These are phyloP conservation scores for Delichon dasypus DNA, from an alignment of 2,797 vertebrate genomes.

Conservation along the genomic window DNA sequence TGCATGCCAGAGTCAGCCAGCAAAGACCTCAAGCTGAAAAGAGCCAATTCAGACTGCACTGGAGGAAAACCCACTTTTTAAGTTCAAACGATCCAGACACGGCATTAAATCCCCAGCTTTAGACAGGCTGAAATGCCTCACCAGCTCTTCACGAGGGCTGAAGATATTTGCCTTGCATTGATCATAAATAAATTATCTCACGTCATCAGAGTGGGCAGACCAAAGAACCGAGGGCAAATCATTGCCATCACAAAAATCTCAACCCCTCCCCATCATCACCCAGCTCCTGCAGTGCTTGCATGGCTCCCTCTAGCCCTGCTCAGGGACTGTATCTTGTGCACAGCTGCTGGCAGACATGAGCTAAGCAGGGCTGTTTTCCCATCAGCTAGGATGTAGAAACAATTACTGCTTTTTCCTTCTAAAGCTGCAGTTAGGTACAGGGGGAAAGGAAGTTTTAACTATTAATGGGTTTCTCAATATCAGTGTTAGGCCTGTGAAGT, in stretches of 20 bases:
- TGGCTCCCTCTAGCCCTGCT: neutral
- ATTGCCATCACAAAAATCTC: neutral
- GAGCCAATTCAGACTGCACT: neutral
- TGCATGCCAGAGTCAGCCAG: neutral
- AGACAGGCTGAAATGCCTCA: neutral
- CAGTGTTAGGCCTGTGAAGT: neutral
- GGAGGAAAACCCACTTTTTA: neutral
- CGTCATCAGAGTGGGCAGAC: neutral
- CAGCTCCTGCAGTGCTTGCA: neutral
- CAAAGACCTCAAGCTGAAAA: neutral
- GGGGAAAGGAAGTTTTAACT: neutral
- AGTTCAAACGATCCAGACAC: neutral
- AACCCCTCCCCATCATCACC: neutral
- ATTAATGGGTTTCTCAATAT: neutral
- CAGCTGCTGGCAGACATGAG: neutral
- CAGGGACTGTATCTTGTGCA: neutral
- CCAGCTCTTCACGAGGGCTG: neutral
- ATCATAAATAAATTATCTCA: neutral
- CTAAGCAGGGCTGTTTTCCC: neutral
- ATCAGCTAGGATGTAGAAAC: neutral
- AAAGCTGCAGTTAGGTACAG: neutral
- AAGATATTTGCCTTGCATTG: neutral
- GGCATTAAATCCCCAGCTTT: neutral
- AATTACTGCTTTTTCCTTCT: neutral
- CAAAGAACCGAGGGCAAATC: neutral